Evolutionary conservation across 2,888 invertebrate genomes (phyloP), one percentile per base, ranked within the genome.

Genomic region (Pocota personata): DNA sequence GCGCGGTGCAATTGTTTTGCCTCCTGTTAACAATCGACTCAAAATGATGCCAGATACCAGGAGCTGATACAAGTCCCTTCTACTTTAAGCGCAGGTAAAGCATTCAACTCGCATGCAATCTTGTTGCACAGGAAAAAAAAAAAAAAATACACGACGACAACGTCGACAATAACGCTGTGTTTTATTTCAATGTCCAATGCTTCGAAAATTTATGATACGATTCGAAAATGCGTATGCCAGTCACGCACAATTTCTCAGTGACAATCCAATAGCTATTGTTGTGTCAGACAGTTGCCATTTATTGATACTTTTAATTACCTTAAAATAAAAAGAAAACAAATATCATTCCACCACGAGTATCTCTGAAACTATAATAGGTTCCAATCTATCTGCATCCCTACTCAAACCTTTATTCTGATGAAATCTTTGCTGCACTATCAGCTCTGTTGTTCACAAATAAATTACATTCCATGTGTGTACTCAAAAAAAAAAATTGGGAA

Each of bases 171-270:
- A 30, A 55, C 14, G 69, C n/a, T 78, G 32, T 37, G 30, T 77
- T 60, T 73, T 35, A 8, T 66, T 50, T 32, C 48, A 48, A 37
- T 43, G 78, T 57, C 12, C 66, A 69, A 35, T 57, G 64, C 57
- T 32, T 69, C 48, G 80, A 77, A 79, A 76, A 84, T 84, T 80
- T 84, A 84, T 71, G 62, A 79, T 73, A 64, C 48, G 69, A 62
- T 69, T 75, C 48, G 48, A 75, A 60, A 66, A 52, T 76, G 60
- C 80, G 82, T 86, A 86, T 86, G 43, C 82, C 37, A 67, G 86
- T 82, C 86, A 86, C 86, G 82, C 55, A 82, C 72, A 60, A 32
- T 62, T 60, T 66, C 69, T 60, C 58, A 48, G 60, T 72, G 82
- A 72, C 86, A 82, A 19, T 72, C 60, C 57, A 82, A 50, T 72